Evolutionary conservation across 2,797 vertebrate species (phyloP), one percentile per base, ranked within the genome.

Genomic region (Vireo griseus): DNA sequence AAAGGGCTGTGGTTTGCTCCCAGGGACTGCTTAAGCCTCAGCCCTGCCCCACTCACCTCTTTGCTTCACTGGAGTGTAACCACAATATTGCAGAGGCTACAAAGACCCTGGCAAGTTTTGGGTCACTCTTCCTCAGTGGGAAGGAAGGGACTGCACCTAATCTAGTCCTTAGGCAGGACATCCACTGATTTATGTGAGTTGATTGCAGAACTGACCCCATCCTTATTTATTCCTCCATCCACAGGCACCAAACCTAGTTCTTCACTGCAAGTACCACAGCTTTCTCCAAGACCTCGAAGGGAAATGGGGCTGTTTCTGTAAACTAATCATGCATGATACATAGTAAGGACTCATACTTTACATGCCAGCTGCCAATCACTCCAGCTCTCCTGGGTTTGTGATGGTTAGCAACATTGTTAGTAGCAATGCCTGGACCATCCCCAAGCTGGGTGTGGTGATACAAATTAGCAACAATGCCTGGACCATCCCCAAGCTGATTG

Each of bases 81-180:
- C 24, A 51, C 24, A 45, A 33, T 35, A 69, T 11, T 69, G 51
- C 39, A 73, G 40, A 55, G 28, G 22, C 66, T 78, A 35, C 0
- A 0, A 33, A 78, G 69, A 51, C 2, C 42, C 37, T 13, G 12
- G 6, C 0, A 9, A 85, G n/a, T 17, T 84, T 42, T 3, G 9
- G 69, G 28, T 63, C 42, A 29, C 25, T 74, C 26, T 52, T 90
- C 54, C 44, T 92, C 74, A 47, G 22, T 9, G 18, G 59, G 71
- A 87, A 84, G 84, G 84, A 78, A 92, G 44, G 45, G 39, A 20
- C 55, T 8, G 0, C 75, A 67, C 78, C 28, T 62, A 51, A 2
- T 9, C 37, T 25, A 40, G 26, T 58, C 44, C 28, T 92, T 39
- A 72, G 26, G 24, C 7, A 2, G 62, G 22, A 45, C 42, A 83